Evolutionary conservation across 1,140 invertebrate species (phyloP).

Genomic region (Conus betulinus): DNA sequence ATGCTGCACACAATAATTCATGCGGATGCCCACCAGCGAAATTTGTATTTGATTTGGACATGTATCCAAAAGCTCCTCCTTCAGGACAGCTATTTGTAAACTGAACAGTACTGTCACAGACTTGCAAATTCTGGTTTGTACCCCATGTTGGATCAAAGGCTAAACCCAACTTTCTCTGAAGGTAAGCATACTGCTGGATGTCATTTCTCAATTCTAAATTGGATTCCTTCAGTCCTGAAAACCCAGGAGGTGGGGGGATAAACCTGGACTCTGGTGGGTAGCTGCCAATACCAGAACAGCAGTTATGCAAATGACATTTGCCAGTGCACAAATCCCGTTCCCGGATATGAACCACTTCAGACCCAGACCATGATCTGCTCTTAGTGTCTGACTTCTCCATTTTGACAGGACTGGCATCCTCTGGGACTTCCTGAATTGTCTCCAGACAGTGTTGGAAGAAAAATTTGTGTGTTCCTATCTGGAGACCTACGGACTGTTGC

Average conservation of each 20-base stretch:
- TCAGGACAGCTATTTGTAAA: not conserved
- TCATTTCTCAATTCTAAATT: not conserved
- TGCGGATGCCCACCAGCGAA: not conserved
- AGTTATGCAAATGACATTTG: not conserved
- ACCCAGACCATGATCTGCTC: not conserved
- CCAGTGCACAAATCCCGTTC: constrained; percentile 2
- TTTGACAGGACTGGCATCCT: not conserved
- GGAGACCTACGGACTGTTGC: not conserved
- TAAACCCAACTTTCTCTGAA: not conserved
- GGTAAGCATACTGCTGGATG: not conserved
- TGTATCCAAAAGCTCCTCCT: not conserved
- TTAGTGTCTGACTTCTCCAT: not conserved
- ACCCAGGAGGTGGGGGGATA: not conserved
- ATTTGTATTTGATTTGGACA: not conserved
- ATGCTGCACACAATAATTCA: not conserved
- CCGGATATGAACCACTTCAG: constrained; percentile 9
- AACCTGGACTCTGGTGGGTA: not conserved
- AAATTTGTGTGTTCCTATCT: not conserved
- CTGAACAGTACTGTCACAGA: not conserved
- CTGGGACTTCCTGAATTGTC: constrained; percentile 3
- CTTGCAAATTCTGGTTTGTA: not conserved
- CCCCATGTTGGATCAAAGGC: not conserved
- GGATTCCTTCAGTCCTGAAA: not conserved
- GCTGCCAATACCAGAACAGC: not conserved
- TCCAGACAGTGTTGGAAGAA: not conserved